Conservation (phyloP, 2,888 invertebrate genomes). For the Drosophila nr. medialis region DNA sequence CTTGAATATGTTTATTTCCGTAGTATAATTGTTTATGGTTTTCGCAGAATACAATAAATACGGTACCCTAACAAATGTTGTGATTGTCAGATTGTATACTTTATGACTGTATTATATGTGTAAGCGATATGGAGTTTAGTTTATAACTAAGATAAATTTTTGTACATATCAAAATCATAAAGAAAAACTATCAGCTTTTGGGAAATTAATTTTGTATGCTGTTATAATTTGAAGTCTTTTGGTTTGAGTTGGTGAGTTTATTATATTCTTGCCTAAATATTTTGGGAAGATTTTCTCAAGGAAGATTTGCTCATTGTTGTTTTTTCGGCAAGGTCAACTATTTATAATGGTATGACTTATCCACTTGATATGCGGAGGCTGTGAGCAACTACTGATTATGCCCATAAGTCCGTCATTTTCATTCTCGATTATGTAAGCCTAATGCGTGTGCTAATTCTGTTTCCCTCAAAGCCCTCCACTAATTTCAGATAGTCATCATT, state of each 20-base stretch:
- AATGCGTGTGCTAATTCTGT: conserved; percentile 50
- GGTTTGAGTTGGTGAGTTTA: neutral
- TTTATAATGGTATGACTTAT: neutral
- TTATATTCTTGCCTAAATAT: neutral
- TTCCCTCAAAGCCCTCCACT: conserved; percentile 6
- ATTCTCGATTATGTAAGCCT: conserved; percentile 36
- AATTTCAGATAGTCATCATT: conserved; percentile 54
- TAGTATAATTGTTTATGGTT: neutral
- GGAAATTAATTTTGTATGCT: neutral
- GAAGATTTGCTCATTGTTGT: neutral
- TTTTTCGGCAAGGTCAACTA: neutral
- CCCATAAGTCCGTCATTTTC: conserved; percentile 47
- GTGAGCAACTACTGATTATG: conserved; percentile 26
- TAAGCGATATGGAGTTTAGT: too few relatives aligned
- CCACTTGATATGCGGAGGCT: conserved; percentile 27
- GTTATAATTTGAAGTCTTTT: neutral
- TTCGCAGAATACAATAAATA: neutral
- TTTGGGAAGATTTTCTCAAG: neutral
- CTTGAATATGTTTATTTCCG: neutral
- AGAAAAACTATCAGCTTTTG: neutral
- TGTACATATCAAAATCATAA: neutral
- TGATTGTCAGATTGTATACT: neutral
- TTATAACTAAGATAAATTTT: neutral
- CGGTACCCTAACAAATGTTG: neutral
- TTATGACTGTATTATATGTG: neutral